Percentiles rank a stretch among this genome's conserved stretches.
phyloP scores from a whole-genome alignment of 2,113 vertebrate species.

The Corythornis madagascariensis region DNA sequence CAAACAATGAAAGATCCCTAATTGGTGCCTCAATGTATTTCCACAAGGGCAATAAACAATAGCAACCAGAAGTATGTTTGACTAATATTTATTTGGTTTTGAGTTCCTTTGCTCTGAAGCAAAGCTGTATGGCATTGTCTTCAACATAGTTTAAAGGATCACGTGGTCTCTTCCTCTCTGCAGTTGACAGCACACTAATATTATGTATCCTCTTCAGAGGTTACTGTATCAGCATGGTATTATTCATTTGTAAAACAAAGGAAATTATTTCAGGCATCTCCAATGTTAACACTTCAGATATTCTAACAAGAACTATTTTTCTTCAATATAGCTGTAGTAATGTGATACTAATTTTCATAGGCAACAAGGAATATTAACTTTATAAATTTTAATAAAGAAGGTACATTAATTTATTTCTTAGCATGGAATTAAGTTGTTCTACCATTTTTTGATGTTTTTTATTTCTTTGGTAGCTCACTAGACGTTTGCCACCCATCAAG shows the following conservation, averaged over 20 bases:
- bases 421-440: neutral
- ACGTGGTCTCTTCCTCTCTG: neutral
- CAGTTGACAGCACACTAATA: neutral
- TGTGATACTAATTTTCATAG: neutral
- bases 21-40: slow-evolving; percentile 57
- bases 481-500: slow-evolving; percentile 91
- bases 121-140: slow-evolving; percentile 26
- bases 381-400: neutral
- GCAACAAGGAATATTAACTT: neutral
- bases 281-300: neutral
- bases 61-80: slow-evolving; percentile 37
- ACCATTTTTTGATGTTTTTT: neutral
- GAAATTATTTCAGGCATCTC: neutral
- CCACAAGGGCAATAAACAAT: slow-evolving; percentile 46
- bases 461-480: slow-evolving; percentile 81
- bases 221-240: slow-evolving; percentile 26
- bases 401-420: neutral
- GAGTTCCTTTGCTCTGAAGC: slow-evolving; percentile 33
- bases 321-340: neutral
- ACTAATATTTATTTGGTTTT: slow-evolving; percentile 51
- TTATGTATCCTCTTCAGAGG: neutral
- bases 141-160: neutral
- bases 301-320: neutral
- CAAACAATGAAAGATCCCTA: slow-evolving; percentile 36
- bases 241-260: slow-evolving; percentile 16